phyloP scores from a whole-genome alignment of 2,888 invertebrate genomes.

The Boloria euphrosyne region DNA sequence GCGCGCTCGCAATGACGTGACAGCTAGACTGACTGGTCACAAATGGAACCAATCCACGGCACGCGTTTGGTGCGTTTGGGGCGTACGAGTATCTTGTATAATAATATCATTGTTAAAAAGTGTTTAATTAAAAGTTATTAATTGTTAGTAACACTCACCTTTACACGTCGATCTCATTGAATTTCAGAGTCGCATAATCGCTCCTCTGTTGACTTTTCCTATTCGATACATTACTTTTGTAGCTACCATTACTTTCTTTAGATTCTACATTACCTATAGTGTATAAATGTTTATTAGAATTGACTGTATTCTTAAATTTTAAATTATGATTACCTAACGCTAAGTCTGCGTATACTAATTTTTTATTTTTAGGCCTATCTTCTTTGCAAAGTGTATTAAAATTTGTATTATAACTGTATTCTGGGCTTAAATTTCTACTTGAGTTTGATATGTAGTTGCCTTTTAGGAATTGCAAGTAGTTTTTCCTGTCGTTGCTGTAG shows the following conservation, averaged over 20 bases:
- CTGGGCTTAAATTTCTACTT: conserved; percentile 70
- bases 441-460: conserved; percentile 79
- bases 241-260: conserved; percentile 68
- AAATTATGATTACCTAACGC: conserved; percentile 81
- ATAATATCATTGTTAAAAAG: no score
- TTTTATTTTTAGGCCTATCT: conserved; percentile 75
- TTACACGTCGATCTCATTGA: conserved; percentile 80
- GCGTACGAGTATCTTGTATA: no score
- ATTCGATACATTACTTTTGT: conserved; percentile 66
- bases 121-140: no score
- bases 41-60: no score
- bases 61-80: no score
- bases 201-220: conserved; percentile 61
- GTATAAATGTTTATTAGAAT: conserved; percentile 81
- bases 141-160: conserved; percentile 59
- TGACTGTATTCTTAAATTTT: conserved; percentile 82
- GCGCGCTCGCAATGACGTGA: no score
- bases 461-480: conserved; percentile 73
- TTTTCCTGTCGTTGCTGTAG: conserved; percentile 72
- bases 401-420: conserved; percentile 61
- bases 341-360: conserved; percentile 79
- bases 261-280: conserved; percentile 70
- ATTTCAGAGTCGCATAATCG: conserved; percentile 78
- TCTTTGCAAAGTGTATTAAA: conserved; percentile 70
- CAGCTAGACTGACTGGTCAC: no score